These are phyloP conservation scores for Microctonus aethiopoides DNA, from an alignment of 2,888 invertebrate species.

Conservation along the genomic window DNA sequence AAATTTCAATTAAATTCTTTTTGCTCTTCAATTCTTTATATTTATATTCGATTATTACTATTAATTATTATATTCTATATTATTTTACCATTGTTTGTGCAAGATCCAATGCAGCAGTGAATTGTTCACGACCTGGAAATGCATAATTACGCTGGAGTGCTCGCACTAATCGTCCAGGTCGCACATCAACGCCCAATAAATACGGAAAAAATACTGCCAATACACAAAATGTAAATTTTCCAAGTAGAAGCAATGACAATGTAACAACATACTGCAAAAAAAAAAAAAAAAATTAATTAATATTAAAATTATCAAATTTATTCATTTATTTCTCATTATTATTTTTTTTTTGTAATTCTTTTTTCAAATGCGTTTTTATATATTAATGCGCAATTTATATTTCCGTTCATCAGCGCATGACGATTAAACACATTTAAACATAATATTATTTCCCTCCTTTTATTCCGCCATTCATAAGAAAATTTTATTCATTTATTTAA, in stretches of 20 bases:
- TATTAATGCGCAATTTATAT: neutral
- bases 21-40: too few species aligned
- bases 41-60: neutral
- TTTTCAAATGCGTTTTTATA: neutral
- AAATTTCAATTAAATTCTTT: too few species aligned
- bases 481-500: neutral
- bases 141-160: slow-evolving; percentile 82
- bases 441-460: neutral
- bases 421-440: neutral
- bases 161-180: slow-evolving; percentile 76
- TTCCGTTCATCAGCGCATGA: slow-evolving; percentile 6
- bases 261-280: slow-evolving; percentile 76
- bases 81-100: slow-evolving; percentile 72
- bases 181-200: slow-evolving; percentile 78
- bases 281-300: slow-evolving; percentile 33
- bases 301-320: too few species aligned
- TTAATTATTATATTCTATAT: neutral
- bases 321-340: too few species aligned
- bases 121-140: slow-evolving; percentile 77
- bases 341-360: neutral
- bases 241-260: slow-evolving; percentile 75
- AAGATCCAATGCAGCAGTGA: slow-evolving; percentile 84
- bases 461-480: too few species aligned
- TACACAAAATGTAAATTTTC: slow-evolving; percentile 78
- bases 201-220: slow-evolving; percentile 82